Base-by-base conservation (phyloP, 2,888 invertebrate genomes). In the Mythimna albipuncta region DNA sequence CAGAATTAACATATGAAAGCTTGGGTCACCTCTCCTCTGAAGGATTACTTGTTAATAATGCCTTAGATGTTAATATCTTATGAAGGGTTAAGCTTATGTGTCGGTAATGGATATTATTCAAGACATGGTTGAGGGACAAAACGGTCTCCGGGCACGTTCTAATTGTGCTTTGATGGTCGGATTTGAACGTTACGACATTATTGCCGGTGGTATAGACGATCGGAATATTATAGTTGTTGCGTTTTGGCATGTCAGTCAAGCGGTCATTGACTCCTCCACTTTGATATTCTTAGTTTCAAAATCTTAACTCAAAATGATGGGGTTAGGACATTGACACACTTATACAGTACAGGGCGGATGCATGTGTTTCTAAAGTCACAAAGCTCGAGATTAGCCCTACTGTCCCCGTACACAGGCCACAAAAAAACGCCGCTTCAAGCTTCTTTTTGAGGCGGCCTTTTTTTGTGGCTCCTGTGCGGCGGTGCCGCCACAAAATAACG, bases 1-100 rank as follows among this genome's bases (percentile, higher is more conserved):
- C 92, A 91, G 88, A 91, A 95, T 95, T 94, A 92, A 91, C 94
- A 94, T 95, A 93, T 89, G 92, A 94, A 93, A 91, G 91, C 88
- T 86, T 85, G 92, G 93, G 94, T 93, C 92, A 92, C 89, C 89
- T 89, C 88, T 89, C 84, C 81, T 85, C 88, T 92, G 90, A 93
- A 90, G 92, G 93, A 94, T 94, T 92, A 93, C 87, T 93, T 93
- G 94, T 91, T 94, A 94, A 94, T 94, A 92, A 92, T 91, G 85
- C 91, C 93, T 93, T 87, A 92, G 92, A 94, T 91, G 92, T 92
- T 93, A 93, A 93, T 93, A 92, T 91, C 90, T 91, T 90, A 91
- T 89, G 91, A 92, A 90, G 93, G 94, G 93, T 93, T 91, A 91
- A 92, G 91, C 91, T 90, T 91, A 90, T 91, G 90, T 91, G 90